phyloP scores from a whole-genome alignment of 2,888 invertebrate species.

The Trimorus sp. region DNA sequence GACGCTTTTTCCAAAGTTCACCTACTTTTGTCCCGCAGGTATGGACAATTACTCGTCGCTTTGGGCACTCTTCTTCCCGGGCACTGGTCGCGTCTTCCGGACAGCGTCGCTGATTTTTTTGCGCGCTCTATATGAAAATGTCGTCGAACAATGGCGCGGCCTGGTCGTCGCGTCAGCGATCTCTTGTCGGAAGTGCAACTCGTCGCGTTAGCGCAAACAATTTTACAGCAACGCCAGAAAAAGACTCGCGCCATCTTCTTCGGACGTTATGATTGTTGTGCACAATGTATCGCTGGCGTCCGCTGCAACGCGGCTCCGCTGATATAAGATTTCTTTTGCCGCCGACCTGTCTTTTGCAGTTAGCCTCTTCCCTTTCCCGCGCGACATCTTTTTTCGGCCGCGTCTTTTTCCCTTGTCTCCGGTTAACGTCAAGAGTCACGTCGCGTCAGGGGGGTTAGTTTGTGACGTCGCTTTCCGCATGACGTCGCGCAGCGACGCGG shows the following conservation, averaged over 20 bases:
- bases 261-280: constrained; percentile 38
- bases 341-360: constrained; percentile 57
- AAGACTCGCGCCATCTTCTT: constrained; percentile 35
- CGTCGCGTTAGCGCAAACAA: too few species aligned
- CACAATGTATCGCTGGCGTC: constrained; percentile 17
- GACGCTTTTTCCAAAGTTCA: too few species aligned
- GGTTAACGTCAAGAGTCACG: constrained; percentile 78
- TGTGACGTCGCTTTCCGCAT: constrained; percentile 76
- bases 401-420: constrained; percentile 68
- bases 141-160: too few species aligned
- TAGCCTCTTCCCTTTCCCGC: constrained; percentile 51
- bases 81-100: too few species aligned
- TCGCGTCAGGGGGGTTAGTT: constrained; percentile 77
- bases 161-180: too few species aligned
- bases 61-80: too few species aligned
- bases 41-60: too few species aligned
- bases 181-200: too few species aligned
- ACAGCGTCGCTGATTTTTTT: too few species aligned
- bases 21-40: too few species aligned
- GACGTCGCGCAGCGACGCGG: constrained; percentile 70
- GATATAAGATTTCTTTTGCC: constrained; percentile 55
- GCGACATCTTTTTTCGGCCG: constrained; percentile 50
- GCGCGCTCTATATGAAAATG: too few species aligned
- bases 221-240: constrained; percentile 12
- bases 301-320: constrained; percentile 22